Evolutionary conservation across 2,888 invertebrate species (phyloP).

Genomic region (Nesidiocoris tenuis): DNA sequence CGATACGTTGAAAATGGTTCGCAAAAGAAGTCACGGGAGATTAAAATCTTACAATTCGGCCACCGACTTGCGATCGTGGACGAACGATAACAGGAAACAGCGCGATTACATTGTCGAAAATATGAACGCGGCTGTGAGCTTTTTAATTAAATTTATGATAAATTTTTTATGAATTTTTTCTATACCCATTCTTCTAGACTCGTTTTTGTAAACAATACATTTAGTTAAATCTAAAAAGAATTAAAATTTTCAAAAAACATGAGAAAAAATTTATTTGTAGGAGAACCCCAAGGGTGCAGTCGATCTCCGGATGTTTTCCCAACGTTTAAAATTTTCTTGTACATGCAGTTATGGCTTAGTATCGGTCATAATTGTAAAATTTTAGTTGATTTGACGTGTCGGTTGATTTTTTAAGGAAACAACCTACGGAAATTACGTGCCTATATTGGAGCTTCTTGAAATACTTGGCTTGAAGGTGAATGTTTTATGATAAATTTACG

Average conservation of each 20-base stretch:
- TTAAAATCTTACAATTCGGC: conserved; percentile 45
- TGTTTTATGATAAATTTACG: background rate
- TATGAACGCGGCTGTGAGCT: conserved; percentile 43
- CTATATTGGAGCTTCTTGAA: conserved; percentile 42
- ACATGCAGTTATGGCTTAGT: no score
- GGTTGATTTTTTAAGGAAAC: conserved; percentile 38
- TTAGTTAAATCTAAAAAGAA: no score
- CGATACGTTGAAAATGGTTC: conserved; percentile 12
- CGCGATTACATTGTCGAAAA: conserved; percentile 40
- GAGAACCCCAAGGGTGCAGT: no score
- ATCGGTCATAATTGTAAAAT: no score
- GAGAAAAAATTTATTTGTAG: no score
- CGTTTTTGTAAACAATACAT: no score
- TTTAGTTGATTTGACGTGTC: no score
- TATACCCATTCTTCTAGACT: no score
- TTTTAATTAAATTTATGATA: background rate
- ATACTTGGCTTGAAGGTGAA: conserved; percentile 46
- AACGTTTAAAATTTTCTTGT: no score
- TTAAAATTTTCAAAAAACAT: no score
- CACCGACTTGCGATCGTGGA: conserved; percentile 46
- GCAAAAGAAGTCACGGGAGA: conserved; percentile 45
- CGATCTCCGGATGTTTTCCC: no score
- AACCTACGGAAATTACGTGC: conserved; percentile 46
- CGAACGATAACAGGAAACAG: conserved; percentile 20
- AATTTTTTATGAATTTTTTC: background rate